A percentile compares a stretch with the other conserved stretches of the same genome.
These are phyloP conservation scores for Sisyra terminalis DNA, from an alignment of 2,888 invertebrate genomes.

Conservation along the genomic window DNA sequence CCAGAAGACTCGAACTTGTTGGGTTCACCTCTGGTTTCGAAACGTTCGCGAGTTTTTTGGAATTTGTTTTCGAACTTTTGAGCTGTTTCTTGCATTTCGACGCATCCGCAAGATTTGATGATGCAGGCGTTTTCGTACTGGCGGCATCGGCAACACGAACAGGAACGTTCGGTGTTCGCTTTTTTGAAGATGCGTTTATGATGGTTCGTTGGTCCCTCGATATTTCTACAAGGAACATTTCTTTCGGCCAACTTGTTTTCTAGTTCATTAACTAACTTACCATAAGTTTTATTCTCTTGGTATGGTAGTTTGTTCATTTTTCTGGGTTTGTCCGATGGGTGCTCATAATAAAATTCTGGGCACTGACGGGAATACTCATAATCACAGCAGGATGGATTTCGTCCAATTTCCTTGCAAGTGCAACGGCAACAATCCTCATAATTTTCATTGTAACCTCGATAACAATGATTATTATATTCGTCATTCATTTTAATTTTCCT, in stretches of 20 bases:
- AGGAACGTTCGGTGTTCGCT: not conserved
- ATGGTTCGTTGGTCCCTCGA: conserved; percentile 22
- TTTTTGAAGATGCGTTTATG: conserved; percentile 16
- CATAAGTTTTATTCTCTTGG: conserved; percentile 23
- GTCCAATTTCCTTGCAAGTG: not conserved
- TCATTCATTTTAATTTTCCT: not conserved
- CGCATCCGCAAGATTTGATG: too few relatives aligned
- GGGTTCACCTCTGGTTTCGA: too few relatives aligned
- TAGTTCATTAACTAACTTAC: conserved; percentile 22
- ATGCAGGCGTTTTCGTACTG: not conserved
- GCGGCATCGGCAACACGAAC: not conserved
- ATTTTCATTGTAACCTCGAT: too few relatives aligned
- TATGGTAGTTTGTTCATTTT: conserved; percentile 19
- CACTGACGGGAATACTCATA: not conserved
- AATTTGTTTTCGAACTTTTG: not conserved
- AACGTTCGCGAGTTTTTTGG: too few relatives aligned
- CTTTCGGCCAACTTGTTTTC: conserved; percentile 23
- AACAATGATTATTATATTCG: not conserved
- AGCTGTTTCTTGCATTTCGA: not conserved
- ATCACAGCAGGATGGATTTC: not conserved
- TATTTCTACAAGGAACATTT: conserved; percentile 16
- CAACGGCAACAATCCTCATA: not conserved
- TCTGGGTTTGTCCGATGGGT: not conserved
- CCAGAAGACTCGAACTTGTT: too few relatives aligned
- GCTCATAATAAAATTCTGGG: not conserved